Base-by-base conservation (phyloP, 2,113 vertebrate genomes). In the Colinus virginianus region DNA sequence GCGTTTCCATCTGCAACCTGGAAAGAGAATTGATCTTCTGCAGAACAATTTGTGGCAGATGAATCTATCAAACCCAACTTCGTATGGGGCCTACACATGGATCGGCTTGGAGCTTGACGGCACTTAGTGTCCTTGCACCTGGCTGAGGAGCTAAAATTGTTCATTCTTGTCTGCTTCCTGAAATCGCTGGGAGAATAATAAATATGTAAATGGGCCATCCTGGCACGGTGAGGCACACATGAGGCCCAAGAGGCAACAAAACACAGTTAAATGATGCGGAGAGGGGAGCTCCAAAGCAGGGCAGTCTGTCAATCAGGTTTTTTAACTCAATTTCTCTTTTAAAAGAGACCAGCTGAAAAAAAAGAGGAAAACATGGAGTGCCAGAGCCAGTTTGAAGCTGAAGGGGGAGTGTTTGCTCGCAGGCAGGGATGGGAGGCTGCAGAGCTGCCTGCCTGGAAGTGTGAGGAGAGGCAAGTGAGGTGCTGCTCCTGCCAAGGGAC, bases 51-150 rank as follows among this genome's bases (percentile, higher is more conserved):
- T 84, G 34, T 53, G 49, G 34, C 40, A 84, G 49, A 53, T 32
- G 8, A 32, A 56, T 68, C 51, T 49, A 32, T 83, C 55, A 61
- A 64, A 40, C 30, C 56, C 11, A 2, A 9, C 17, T 30, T 32
- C 9, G 2, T 0, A 0, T 4, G 2, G 25, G 15, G n/a, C 21
- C 55, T 17, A 9, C 3, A 7, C 18, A 42, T 8, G 62, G 64
- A 56, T 85, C 42, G 19, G 2, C 9, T 3, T 17, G n/a, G 59
- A 49, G 48, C 75, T 56, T 8, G 61, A 48, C 6, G 68, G 30
- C 14, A 48, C 43, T 53, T 43, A 3, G 20, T 64, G 34, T 61
- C 59, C 48, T 76, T 74, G 75, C 12, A 80, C 14, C 9, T 17
- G 13, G n/a, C 32, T 59, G 32, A 63, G 61, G 66, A 84, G 4